Base-by-base conservation (phyloP, 1,140 invertebrate genomes). In the Drosophila guanche region DNA sequence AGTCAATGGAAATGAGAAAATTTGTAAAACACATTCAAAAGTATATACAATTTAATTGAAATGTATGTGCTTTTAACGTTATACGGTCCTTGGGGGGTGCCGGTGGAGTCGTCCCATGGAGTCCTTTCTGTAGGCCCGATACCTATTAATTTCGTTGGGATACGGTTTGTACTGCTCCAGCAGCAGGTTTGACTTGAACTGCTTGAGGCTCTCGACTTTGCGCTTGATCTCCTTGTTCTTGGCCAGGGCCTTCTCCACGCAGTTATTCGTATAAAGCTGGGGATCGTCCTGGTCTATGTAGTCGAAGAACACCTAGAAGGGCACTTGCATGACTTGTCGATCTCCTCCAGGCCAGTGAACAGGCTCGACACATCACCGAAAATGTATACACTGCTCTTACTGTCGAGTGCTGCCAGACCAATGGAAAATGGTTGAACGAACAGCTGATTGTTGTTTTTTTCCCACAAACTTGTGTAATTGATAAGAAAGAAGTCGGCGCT, bases 261-360 rank as follows among this genome's bases (percentile, higher is more conserved):
- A 99, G 91, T 99, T 98, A 93, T 99, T 99, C 6, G 99, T 99
- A 88, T 99, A 99, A 0, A 99, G 92, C 75, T 99, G 98, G 5
- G 99, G 99, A 93, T 99, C 95, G 4, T 98, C 98, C 93, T 98
- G 96, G 91, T 99, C 99, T 79, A 99, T 99, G 88, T 99, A 99
- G 80, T 99, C 97, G 92, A 99, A 99, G 92, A 99, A 99, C 4
- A 99, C 98, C 93, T 99, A 98, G 22, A 99, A 93, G 3, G 99
- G 99, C 6, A 99, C 98, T 95, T 95, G 88, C 98, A 98, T 7
- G 99, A 89, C 91, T 98, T 98, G 76, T 99, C 98, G 42, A 99
- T 96, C 93, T 99, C 98, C 92, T 98, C 97, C 58, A 99, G 93
- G 16, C 97, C 97, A 71, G 94, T 95, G 0, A 99, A 97, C 72